Evolutionary conservation across 2,888 invertebrate genomes (phyloP).

Genomic region (Brassicogethes aeneus): DNA sequence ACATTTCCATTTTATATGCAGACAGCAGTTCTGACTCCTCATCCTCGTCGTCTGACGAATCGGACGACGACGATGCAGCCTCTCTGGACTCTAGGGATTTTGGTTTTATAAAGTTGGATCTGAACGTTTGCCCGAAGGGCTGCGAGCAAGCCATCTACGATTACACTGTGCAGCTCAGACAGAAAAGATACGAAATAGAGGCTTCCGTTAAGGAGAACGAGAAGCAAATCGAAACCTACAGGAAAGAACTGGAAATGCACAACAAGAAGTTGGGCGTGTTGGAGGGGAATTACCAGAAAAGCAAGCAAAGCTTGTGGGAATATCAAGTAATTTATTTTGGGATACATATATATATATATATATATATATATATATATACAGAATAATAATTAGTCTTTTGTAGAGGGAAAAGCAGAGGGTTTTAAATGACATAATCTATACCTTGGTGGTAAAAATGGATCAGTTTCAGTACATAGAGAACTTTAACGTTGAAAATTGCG

Average conservation of each 20-base stretch:
- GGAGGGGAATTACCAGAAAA: conserved; percentile 45
- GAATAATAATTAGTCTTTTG: too few relatives aligned
- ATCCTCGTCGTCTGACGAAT: conserved; percentile 48
- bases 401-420: conserved; percentile 66
- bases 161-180: conserved; percentile 53
- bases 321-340: conserved; percentile 48
- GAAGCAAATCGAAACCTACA: conserved; percentile 47
- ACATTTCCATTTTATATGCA: too few relatives aligned
- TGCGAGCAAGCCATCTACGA: conserved; percentile 62
- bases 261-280: conserved; percentile 49
- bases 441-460: conserved; percentile 58
- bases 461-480: conserved; percentile 51
- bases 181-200: conserved; percentile 48
- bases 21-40: conserved; percentile 38
- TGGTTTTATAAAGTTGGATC: conserved; percentile 58
- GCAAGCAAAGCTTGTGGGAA: conserved; percentile 51
- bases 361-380: too few relatives aligned
- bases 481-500: conserved; percentile 43
- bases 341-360: conserved; percentile 3
- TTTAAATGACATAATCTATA: conserved; percentile 67
- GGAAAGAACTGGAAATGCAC: conserved; percentile 50
- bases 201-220: conserved; percentile 50
- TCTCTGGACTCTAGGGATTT: conserved; percentile 59
- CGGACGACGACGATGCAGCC: conserved; percentile 47
- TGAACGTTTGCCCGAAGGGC: conserved; percentile 61